Base-by-base conservation (phyloP, 2,888 invertebrate species). In the Scaptomyza caliginosa region DNA sequence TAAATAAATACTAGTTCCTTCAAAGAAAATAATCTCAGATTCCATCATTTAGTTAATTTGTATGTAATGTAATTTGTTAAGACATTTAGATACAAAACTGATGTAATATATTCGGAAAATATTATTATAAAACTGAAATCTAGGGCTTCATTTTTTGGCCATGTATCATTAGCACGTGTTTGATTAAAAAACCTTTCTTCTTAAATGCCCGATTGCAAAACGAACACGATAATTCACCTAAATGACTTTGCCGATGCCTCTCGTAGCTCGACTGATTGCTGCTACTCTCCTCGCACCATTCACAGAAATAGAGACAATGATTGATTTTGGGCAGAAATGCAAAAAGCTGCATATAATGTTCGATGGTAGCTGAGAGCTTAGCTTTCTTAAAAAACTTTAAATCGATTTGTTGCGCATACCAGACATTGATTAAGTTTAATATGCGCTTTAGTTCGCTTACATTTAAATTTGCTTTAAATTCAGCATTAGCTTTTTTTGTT, bases 341-440 rank as follows among this genome's bases (percentile, higher is more conserved):
- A 43, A 88, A 87, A 10, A 80, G 40, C 1, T 59, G 23, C 6
- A 88, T 46, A 68, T 79, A 81, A 28, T 72, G 26, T 13, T 69
- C 58, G 0, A 40, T 21, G 4, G 52, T 23, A 0, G 50, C 1
- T 1, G 75, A 49, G 2, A 72, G 50, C 4, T n/a, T 28, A 1
- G 45, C 43, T 36, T 88, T 87, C n/a, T 60, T 63, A 1, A 77
- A 70, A 10, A 67, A 48, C 48, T 75, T 74, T 0, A 45, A 50
- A 16, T 69, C 66, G 3, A 68, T 65, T 13, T 62, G 66, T 1
- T 64, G 16, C 3, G 38, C 23, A 54, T 79, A 57, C 89, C 88
- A 89, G 4, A 48, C 19, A 0, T 62, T 60, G 4, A 89, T 62
- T n/a, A 85, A 54, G 62, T 88, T 89, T 2, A 74, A 30, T 38